Evolutionary conservation across 1,140 invertebrate species (phyloP), one percentile per base, ranked within the genome.

Genomic region (Hyphantria cunea): DNA sequence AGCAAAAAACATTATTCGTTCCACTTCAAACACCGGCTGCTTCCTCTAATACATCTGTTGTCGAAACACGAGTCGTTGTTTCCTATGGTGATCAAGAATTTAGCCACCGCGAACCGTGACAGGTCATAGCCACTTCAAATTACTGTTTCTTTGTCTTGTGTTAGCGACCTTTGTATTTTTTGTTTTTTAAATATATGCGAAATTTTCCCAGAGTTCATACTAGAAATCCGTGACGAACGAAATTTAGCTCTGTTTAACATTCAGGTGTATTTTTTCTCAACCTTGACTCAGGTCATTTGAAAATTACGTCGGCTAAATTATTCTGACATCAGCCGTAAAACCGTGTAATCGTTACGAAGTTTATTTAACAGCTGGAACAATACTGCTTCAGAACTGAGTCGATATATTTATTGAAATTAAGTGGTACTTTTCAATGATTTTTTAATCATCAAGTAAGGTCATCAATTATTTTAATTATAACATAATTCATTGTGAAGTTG

Each of bases 31-130:
- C 34, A 58, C 45, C 44, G 39, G 55, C 45, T 58, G 55, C n/a
- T 58, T 49, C 44, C 44, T 7, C 25, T 14, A 33, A 25, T 58
- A 33, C 55, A 58, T 45, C 55, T 58, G 55, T 10, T 44, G 15
- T 37, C 0, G 17, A 44, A 25, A 14, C 11, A 58, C 37, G 48
- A 47, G 13, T n/a, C 11, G 10, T 25, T 13, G 42, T 56, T 47
- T 44, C 47, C 32, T 13, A n/a, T 39, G 12, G 25, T 14, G 12
- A 14, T 33, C 32, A 33, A 39, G 33, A 9, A 44, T 39, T 33
- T 31, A 33, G 48, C 32, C 32, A 58, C 32, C 55, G 55, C 48
- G 55, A 58, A 58, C 32, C 55, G 55, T 58, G 55, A 58, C 55
- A 48, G 55, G 34, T 55, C 53, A 55, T 58, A 58, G 55, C 33